Evolutionary conservation across 2,888 invertebrate genomes (phyloP).

Genomic region (Deilephila elpenor): DNA sequence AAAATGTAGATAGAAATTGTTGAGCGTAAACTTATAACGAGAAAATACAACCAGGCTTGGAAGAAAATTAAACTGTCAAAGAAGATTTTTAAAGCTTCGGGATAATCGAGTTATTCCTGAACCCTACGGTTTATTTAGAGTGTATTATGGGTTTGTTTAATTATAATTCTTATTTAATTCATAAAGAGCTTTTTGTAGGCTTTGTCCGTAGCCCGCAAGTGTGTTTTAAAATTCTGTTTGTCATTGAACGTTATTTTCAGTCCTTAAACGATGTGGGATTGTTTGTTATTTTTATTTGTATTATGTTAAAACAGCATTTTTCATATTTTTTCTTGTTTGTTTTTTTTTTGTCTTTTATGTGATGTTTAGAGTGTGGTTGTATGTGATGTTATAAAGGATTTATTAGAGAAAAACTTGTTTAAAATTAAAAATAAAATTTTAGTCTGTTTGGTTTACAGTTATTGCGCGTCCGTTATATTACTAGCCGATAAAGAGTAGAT

Average conservation of each 20-base stretch:
- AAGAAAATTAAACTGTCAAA: slow-evolving; percentile 60
- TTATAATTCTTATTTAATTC: slow-evolving; percentile 28
- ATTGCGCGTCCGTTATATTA: too few species aligned
- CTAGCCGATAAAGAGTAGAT: too few species aligned
- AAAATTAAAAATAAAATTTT: too few species aligned
- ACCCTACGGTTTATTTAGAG: slow-evolving; percentile 49
- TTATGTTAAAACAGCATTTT: not conserved
- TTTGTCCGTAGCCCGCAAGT: not conserved
- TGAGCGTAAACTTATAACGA: slow-evolving; percentile 46
- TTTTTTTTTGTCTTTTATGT: too few species aligned
- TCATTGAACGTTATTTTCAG: not conserved
- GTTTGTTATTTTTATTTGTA: not conserved
- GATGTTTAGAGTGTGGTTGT: too few species aligned
- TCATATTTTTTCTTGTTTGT: too few species aligned
- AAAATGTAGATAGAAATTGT: slow-evolving; percentile 43
- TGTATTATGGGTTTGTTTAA: slow-evolving; percentile 30
- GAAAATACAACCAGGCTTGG: slow-evolving; percentile 50
- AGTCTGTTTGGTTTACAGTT: too few species aligned
- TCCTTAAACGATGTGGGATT: slow-evolving; percentile 4
- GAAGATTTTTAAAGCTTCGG: slow-evolving; percentile 56
- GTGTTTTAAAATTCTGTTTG: slow-evolving; percentile 23
- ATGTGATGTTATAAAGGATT: too few species aligned
- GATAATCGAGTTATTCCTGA: slow-evolving; percentile 59
- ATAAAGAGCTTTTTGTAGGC: slow-evolving; percentile 21
- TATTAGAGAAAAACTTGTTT: too few species aligned